These are phyloP conservation scores for Nephrotoma guestfalica DNA, from an alignment of 2,888 invertebrate genomes.

Conservation along the genomic window DNA sequence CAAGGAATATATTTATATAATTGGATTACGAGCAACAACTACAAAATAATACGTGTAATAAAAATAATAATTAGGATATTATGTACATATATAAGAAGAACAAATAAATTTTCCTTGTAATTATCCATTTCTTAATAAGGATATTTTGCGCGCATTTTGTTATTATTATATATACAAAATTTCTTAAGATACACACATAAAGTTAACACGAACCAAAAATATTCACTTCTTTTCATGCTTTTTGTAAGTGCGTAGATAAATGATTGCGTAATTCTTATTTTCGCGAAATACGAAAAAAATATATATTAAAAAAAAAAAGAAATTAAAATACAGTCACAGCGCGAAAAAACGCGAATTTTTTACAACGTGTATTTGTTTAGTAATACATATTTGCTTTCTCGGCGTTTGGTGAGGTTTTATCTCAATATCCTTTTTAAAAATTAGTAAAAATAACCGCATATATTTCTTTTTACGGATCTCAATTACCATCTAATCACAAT, in stretches of 20 bases:
- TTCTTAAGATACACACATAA: not conserved
- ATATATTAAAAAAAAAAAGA: not conserved
- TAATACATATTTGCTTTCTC: not conserved
- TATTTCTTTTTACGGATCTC: not conserved
- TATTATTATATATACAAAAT: not conserved
- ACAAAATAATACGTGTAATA: not conserved
- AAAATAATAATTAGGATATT: not conserved
- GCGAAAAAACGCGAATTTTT: not conserved
- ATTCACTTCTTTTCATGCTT: not conserved
- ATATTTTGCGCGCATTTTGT: not conserved
- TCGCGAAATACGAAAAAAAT: constrained; percentile 1
- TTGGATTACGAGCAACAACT: not conserved
- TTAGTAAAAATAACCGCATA: not conserved
- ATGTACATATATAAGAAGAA: not conserved
- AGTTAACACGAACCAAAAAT: not conserved
- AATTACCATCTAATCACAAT: not conserved
- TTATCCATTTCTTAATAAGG: constrained; percentile 1
- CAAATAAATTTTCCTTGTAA: not conserved
- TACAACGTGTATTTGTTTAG: not conserved
- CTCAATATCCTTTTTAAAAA: not conserved
- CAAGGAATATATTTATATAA: not conserved
- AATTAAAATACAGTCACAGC: not conserved
- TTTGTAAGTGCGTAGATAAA: constrained; percentile 5
- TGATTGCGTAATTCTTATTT: constrained; percentile 5
- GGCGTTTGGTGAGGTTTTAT: not conserved